phyloP scores from a whole-genome alignment of 2,113 vertebrate species.

The Odontesthes bonariensis region DNA sequence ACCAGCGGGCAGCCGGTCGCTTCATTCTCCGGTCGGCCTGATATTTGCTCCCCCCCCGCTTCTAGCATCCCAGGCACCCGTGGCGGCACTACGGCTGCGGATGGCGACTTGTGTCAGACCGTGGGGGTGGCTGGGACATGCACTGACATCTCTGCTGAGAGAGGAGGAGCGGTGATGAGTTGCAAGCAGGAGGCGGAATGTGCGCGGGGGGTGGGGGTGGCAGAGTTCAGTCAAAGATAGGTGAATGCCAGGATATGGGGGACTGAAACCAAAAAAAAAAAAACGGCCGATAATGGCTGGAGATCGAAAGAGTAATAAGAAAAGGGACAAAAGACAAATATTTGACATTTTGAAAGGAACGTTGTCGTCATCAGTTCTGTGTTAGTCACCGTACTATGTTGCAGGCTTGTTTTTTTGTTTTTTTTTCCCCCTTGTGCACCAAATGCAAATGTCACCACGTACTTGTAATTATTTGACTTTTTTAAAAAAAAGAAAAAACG shows the following conservation, averaged over 20 bases:
- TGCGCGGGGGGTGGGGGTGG: neutral
- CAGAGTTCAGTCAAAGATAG: neutral
- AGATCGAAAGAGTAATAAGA: constrained; percentile 28
- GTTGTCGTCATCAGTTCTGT: constrained; percentile 39
- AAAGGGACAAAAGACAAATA: constrained; percentile 32
- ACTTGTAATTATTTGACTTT: constrained; percentile 44
- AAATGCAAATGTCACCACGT: constrained; percentile 68
- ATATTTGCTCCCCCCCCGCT: constrained; percentile 29
- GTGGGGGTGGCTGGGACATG: constrained; percentile 19
- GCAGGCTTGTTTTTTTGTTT: constrained; percentile 26
- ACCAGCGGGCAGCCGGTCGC: constrained; percentile 29
- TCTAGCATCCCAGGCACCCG: constrained; percentile 38
- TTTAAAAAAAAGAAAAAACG: neutral
- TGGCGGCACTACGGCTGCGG: constrained; percentile 11
- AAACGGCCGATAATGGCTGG: neutral
- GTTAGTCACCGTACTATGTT: constrained; percentile 52
- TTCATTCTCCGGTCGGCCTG: constrained; percentile 27
- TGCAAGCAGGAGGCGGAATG: constrained; percentile 16
- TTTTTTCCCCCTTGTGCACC: constrained; percentile 17
- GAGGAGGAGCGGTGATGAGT: constrained; percentile 33
- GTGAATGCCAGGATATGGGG: constrained; percentile 17
- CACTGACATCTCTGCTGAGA: constrained; percentile 21
- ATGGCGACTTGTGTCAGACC: constrained; percentile 50
- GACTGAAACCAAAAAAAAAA: neutral
- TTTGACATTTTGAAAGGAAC: constrained; percentile 58